A percentile compares a stretch with the other conserved stretches of the same genome.
Evolutionary conservation across 2,797 vertebrate species (phyloP).

Genomic region (Leptodactylus fallax): DNA sequence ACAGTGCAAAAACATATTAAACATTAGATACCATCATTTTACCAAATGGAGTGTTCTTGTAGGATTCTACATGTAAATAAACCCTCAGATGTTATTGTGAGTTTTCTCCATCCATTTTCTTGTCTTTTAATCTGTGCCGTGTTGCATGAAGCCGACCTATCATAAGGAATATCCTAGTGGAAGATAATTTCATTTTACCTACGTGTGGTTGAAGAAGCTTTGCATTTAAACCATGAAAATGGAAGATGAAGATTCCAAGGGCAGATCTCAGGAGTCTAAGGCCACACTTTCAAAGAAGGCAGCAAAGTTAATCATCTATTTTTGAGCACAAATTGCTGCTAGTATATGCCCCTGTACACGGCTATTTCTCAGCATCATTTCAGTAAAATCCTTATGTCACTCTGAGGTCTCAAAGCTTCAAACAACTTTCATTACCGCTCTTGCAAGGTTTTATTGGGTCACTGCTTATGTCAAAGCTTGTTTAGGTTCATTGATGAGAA

Average conservation of each 20-base stretch:
- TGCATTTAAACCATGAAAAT: conserved; percentile 15
- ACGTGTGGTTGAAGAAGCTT: neutral
- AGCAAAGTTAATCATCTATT: conserved; percentile 46
- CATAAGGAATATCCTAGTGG: neutral
- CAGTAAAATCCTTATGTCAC: conserved; percentile 28
- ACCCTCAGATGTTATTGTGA: no score
- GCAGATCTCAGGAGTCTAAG: conserved; percentile 21
- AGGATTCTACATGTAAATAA: no score
- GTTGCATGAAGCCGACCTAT: neutral
- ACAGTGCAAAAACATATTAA: no score
- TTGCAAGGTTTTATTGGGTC: conserved; percentile 38
- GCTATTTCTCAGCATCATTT: conserved; percentile 51
- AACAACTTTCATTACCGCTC: conserved; percentile 44
- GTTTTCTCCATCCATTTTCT: neutral
- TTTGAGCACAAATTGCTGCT: conserved; percentile 51
- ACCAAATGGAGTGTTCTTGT: no score
- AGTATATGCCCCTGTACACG: conserved; percentile 35
- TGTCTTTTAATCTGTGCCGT: neutral
- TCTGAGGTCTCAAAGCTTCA: conserved; percentile 22
- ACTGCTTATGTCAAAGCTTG: conserved; percentile 35
- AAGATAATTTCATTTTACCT: neutral
- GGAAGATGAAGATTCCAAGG: conserved; percentile 14
- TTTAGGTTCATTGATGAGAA: conserved; percentile 56
- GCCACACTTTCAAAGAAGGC: conserved; percentile 36
- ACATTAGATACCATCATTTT: no score